These are phyloP conservation scores for Brachionus calyciflorus DNA, from an alignment of 1,140 invertebrate genomes.

Conservation along the genomic window DNA sequence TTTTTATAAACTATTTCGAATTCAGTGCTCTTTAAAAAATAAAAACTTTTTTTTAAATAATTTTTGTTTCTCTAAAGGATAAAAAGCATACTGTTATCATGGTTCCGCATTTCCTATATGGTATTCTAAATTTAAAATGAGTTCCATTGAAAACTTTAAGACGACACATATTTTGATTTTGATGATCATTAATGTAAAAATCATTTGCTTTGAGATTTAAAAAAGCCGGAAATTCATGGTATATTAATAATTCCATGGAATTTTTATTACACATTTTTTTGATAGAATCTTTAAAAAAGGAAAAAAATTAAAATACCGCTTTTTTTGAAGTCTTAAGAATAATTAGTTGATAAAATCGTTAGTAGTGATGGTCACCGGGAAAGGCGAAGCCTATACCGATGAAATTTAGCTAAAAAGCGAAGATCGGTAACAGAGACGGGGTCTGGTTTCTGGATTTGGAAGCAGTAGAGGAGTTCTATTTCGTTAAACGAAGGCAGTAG, in stretches of 20 bases:
- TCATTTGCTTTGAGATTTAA: constrained; percentile 3
- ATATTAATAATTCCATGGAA: constrained; percentile 25
- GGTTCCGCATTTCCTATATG: constrained; percentile 15
- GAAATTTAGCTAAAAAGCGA: no score
- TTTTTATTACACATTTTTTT: constrained; percentile 24
- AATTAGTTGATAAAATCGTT: no score
- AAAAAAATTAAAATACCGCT: neutral
- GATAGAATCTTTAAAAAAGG: neutral
- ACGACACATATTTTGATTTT: neutral
- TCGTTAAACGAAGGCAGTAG: no score
- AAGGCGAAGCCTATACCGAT: no score
- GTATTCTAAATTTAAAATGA: constrained; percentile 15
- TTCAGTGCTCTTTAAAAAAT: neutral
- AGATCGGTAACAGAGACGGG: no score
- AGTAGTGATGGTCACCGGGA: no score
- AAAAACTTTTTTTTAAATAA: no score
- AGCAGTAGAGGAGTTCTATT: no score
- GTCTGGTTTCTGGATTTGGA: no score
- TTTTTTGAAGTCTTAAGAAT: neutral
- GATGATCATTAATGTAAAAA: constrained; percentile 11
- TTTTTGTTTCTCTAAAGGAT: no score
- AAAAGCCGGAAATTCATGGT: neutral
- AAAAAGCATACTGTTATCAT: neutral
- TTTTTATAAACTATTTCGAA: neutral
- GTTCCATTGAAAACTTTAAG: neutral